Evolutionary conservation across 2,888 invertebrate genomes (phyloP).

Genomic region (Eilema caniola): DNA sequence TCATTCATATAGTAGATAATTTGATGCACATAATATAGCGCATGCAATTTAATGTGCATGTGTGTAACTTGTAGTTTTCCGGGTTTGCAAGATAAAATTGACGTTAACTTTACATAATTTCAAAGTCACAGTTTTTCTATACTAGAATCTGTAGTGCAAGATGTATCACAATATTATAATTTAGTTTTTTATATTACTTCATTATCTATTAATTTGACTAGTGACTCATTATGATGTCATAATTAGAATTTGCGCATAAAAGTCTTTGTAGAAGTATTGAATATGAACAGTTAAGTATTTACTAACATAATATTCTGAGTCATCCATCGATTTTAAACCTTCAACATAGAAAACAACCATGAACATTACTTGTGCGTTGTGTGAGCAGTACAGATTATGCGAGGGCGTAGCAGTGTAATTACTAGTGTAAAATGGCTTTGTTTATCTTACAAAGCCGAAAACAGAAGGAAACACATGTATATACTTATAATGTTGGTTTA

Average conservation of each 20-base stretch:
- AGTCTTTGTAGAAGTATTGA: conserved; percentile 24
- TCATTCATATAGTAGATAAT: conserved; percentile 18
- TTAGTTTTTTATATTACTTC: neutral
- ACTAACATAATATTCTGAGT: conserved; percentile 30
- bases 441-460: conserved; percentile 23
- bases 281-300: conserved; percentile 12
- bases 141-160: conserved; percentile 5
- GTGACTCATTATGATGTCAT: conserved; percentile 37
- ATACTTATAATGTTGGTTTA: conserved; percentile 14
- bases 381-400: conserved; percentile 18
- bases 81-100: conserved; percentile 39
- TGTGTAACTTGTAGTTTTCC: conserved; percentile 32
- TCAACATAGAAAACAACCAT: conserved; percentile 4
- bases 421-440: conserved; percentile 20
- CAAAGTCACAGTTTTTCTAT: conserved; percentile 28
- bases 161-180: conserved; percentile 2
- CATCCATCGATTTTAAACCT: conserved; percentile 26
- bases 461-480: conserved; percentile 10
- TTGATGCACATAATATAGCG: conserved; percentile 24
- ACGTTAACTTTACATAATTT: conserved; percentile 36
- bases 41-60: conserved; percentile 30
- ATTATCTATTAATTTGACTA: conserved; percentile 11
- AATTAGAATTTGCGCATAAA: conserved; percentile 4
- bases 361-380: conserved; percentile 5
- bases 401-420: conserved; percentile 27